Conservation (phyloP, 2,113 vertebrate genomes). For the Chloebia gouldiae region DNA sequence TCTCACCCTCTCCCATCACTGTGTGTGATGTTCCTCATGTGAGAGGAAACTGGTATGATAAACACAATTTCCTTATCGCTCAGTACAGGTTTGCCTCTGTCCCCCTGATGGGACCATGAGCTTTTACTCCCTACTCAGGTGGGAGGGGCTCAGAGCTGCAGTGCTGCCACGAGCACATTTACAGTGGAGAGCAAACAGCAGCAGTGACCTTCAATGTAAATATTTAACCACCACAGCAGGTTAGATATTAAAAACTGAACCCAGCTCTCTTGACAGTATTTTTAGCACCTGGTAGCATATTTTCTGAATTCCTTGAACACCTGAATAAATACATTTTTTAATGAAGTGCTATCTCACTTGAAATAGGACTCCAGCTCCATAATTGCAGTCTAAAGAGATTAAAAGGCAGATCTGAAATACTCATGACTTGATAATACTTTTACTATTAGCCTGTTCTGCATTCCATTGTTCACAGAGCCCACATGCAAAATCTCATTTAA, state of each 20-base stretch:
- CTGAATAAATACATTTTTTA: conserved; percentile 10
- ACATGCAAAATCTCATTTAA: not conserved
- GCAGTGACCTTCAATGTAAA: conserved; percentile 28
- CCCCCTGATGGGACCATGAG: not conserved
- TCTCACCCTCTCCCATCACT: not conserved
- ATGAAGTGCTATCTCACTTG: not conserved
- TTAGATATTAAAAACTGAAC: conserved; percentile 16
- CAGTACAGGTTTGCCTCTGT: not conserved
- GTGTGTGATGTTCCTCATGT: accelerated
- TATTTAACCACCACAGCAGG: conserved; percentile 17
- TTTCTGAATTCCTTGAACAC: not conserved
- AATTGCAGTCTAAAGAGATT: not conserved
- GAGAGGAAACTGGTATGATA: not conserved
- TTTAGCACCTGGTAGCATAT: not conserved
- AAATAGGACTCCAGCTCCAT: not conserved
- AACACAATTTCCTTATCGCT: not conserved
- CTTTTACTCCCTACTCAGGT: not conserved
- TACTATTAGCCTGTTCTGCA: not conserved
- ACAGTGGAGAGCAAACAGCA: not conserved
- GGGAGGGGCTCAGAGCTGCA: not conserved
- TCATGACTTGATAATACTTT: not conserved
- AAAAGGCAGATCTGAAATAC: not conserved
- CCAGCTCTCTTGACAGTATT: not conserved
- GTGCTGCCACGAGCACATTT: not conserved
- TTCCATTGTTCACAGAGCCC: not conserved